Conservation (phyloP, 2,888 invertebrate species). For the Julus scanicus region DNA sequence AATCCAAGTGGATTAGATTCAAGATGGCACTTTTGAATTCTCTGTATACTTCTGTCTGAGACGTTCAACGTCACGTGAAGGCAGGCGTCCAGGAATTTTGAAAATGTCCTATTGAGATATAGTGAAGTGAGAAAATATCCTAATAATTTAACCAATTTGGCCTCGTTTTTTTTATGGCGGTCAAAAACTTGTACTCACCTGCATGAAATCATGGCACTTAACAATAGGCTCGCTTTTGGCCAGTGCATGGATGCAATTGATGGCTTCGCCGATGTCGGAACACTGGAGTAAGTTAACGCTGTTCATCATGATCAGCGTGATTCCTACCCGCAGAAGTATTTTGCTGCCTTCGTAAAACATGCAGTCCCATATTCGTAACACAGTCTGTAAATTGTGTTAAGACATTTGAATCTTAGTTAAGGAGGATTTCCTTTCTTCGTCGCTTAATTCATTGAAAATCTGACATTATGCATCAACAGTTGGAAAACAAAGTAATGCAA, state of each 20-base stretch:
- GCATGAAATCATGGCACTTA: conserved; percentile 89
- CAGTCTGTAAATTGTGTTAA: conserved; percentile 72
- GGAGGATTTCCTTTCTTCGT: no score
- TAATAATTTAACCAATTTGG: background rate
- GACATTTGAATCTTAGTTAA: no score
- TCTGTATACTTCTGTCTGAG: conserved; percentile 53
- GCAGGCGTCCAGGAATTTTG: conserved; percentile 81
- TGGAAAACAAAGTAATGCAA: no score
- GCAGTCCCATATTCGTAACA: conserved; percentile 94
- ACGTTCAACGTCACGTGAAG: conserved; percentile 72
- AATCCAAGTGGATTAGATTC: background rate
- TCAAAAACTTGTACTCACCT: conserved; percentile 69
- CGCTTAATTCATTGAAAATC: no score
- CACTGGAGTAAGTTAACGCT: conserved; percentile 75
- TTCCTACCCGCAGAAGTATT: conserved; percentile 87
- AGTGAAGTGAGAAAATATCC: background rate
- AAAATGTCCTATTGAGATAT: conserved; percentile 76
- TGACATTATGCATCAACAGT: no score
- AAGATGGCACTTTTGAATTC: conserved; percentile 24
- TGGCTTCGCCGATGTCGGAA: conserved; percentile 82
- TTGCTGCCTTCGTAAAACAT: conserved; percentile 94
- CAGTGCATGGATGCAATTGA: conserved; percentile 84
- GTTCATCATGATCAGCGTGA: conserved; percentile 77
- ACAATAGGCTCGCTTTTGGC: conserved; percentile 81
- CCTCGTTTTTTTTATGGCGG: background rate